Evolutionary conservation across 2,888 invertebrate species (phyloP).

Genomic region (Melanostoma mellinum): DNA sequence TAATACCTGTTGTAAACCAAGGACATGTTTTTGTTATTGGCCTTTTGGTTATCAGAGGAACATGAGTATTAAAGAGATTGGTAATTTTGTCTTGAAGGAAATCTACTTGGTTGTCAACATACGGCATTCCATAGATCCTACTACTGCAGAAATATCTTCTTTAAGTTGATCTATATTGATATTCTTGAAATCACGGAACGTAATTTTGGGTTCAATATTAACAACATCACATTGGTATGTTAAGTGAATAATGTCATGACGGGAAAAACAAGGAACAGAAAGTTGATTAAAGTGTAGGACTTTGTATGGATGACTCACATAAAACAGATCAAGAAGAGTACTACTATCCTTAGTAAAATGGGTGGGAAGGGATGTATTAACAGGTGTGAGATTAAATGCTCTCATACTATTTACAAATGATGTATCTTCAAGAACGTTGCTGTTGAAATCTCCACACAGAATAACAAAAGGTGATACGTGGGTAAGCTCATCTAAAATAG

Average conservation of each 20-base stretch:
- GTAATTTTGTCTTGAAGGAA: slow-evolving; percentile 3
- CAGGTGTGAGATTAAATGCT: slow-evolving; percentile 6
- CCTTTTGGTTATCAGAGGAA: neutral
- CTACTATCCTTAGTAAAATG: slow-evolving; percentile 12
- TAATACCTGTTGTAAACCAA: neutral
- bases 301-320: slow-evolving; percentile 2
- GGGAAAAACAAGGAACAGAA: slow-evolving; percentile 8
- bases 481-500: slow-evolving; percentile 8
- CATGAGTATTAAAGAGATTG: slow-evolving; percentile 3
- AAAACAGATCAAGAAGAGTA: slow-evolving; percentile 10
- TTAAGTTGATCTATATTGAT: neutral
- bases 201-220: neutral
- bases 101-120: slow-evolving; percentile 13
- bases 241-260: neutral
- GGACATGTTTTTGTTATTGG: neutral
- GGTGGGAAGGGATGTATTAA: neutral
- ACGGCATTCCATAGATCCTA: neutral
- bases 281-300: slow-evolving; percentile 14
- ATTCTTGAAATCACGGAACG: neutral
- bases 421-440: slow-evolving; percentile 3
- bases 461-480: slow-evolving; percentile 6
- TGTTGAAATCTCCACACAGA: slow-evolving; percentile 8
- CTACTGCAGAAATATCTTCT: neutral
- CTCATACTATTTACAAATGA: slow-evolving; percentile 13
- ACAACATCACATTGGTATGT: too few relatives aligned